Conservation (phyloP, 2,888 invertebrate genomes). For the Microctonus brassicae region DNA sequence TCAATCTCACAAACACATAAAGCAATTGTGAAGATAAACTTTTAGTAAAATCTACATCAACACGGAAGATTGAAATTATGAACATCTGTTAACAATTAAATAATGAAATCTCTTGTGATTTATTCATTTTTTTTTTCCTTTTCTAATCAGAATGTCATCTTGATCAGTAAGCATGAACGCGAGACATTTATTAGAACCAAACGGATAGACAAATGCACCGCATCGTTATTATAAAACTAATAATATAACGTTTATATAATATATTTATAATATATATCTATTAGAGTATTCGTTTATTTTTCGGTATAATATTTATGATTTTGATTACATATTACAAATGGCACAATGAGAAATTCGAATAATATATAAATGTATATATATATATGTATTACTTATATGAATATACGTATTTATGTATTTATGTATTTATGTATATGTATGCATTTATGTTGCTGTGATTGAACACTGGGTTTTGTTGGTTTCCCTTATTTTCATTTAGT, state of each 20-base stretch:
- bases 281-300: neutral
- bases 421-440: too few species aligned
- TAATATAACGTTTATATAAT: neutral
- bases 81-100: conserved; percentile 34
- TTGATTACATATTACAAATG: conserved; percentile 20
- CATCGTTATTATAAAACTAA: conserved; percentile 38
- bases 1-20: neutral
- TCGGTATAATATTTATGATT: neutral
- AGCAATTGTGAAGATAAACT: conserved; percentile 50
- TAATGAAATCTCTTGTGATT: neutral
- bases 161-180: conserved; percentile 11
- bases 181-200: conserved; percentile 58
- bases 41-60: conserved; percentile 49
- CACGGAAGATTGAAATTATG: conserved; percentile 53
- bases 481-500: conserved; percentile 49
- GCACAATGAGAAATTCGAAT: conserved; percentile 4
- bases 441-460: conserved; percentile 64
- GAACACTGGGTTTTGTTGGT: conserved; percentile 55
- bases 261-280: neutral
- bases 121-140: conserved; percentile 27
- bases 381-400: neutral
- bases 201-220: conserved; percentile 68
- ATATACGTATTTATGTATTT: too few species aligned
- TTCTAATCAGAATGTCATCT: conserved; percentile 19
- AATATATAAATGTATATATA: neutral